phyloP scores from a whole-genome alignment of 2,113 vertebrate species.

The Proterorhinus semilunaris region DNA sequence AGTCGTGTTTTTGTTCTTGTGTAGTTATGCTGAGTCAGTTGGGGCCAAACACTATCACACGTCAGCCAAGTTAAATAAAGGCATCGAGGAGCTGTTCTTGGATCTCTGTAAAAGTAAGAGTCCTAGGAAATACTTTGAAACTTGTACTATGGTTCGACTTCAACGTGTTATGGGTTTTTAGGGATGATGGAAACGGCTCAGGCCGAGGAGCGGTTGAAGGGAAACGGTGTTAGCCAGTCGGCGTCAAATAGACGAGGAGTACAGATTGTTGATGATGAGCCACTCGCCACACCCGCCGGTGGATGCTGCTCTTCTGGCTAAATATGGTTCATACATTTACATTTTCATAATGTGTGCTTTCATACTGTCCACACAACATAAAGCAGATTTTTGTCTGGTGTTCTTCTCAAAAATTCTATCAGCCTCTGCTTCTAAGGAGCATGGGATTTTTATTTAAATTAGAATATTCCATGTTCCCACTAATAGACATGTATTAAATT shows the following conservation, averaged over 20 bases:
- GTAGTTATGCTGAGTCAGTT: conserved; percentile 94
- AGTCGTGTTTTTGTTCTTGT: background rate
- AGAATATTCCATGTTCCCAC: conserved; percentile 35
- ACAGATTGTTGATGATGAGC: conserved; percentile 96
- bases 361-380: conserved; percentile 32
- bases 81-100: conserved; percentile 98
- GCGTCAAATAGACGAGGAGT: conserved; percentile 86
- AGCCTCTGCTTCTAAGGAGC: conserved; percentile 49
- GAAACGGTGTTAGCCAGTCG: conserved; percentile 87
- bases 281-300: conserved; percentile 83
- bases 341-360: conserved; percentile 28
- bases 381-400: conserved; percentile 17
- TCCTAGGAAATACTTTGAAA: too few species aligned
- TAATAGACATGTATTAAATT: conserved; percentile 26
- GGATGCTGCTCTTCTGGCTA: conserved; percentile 95
- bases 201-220: conserved; percentile 89
- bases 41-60: conserved; percentile 98
- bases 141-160: too few species aligned
- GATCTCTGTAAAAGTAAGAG: conserved; percentile 97
- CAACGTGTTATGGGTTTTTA: conserved; percentile 45
- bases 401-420: conserved; percentile 27
- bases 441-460: conserved; percentile 51
- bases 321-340: conserved; percentile 38
- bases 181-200: conserved; percentile 98
- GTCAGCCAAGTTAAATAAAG: conserved; percentile 97